phyloP scores from a whole-genome alignment of 1,140 invertebrate genomes.

The Bombus difficillimus region DNA sequence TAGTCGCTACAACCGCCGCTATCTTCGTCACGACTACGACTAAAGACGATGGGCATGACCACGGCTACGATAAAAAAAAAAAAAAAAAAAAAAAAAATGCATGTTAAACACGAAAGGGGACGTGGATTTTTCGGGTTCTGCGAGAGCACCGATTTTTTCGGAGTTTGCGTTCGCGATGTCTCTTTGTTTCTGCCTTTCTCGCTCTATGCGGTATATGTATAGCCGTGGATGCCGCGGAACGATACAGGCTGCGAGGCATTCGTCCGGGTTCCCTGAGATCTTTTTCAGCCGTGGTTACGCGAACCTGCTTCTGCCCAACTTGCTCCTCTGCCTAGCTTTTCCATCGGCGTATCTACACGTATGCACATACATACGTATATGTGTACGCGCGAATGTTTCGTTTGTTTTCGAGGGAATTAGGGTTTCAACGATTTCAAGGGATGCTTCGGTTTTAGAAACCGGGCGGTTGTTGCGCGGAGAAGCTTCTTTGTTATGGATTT shows the following conservation, averaged over 20 bases:
- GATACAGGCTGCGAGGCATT: neutral
- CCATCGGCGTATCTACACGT: too few species aligned
- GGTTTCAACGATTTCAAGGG: neutral
- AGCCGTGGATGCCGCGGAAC: neutral
- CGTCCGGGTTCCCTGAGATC: neutral
- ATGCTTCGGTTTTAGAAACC: neutral
- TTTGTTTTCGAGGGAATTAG: conserved; percentile 10
- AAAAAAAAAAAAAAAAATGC: too few species aligned
- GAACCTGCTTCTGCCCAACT: neutral
- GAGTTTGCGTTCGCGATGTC: neutral
- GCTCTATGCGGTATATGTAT: neutral
- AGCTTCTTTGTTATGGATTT: conserved; percentile 1
- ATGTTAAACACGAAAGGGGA: neutral
- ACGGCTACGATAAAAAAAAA: neutral
- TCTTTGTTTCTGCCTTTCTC: conserved; percentile 8
- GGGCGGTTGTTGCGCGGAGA: neutral
- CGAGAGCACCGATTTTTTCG: conserved; percentile 22
- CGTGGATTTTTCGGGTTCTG: conserved; percentile 13
- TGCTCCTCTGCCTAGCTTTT: neutral
- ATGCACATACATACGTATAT: too few species aligned
- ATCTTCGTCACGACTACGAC: neutral
- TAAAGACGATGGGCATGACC: neutral
- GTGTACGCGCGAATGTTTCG: neutral
- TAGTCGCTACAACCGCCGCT: neutral
- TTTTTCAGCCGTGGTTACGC: neutral